phyloP scores from a whole-genome alignment of 2,113 vertebrate genomes.

The Eptesicus fuscus region DNA sequence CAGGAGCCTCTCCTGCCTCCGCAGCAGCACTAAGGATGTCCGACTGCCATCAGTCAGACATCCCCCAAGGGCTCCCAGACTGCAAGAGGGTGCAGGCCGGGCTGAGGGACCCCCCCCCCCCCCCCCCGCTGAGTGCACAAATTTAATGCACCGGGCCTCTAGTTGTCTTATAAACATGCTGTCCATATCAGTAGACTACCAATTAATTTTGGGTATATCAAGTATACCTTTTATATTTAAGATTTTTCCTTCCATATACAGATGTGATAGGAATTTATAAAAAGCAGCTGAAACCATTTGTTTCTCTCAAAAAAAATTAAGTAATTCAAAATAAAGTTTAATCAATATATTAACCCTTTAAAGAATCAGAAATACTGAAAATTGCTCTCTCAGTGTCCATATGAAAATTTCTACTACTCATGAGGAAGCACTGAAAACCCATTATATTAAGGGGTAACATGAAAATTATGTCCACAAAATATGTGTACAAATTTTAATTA shows the following conservation, averaged over 20 bases:
- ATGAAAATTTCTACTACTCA: not conserved
- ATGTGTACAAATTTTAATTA: not conserved
- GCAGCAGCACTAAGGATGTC: no score
- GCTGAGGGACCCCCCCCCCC: no score
- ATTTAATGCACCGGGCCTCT: no score
- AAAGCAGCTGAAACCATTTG: not conserved
- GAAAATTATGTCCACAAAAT: slow-evolving; percentile 15
- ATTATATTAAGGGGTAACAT: not conserved
- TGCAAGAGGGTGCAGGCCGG: no score
- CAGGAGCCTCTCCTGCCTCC: no score
- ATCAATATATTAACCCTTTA: not conserved
- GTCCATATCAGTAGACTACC: not conserved
- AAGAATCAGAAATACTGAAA: slow-evolving; percentile 21
- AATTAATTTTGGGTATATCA: not conserved
- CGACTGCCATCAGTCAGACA: no score
- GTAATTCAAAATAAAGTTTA: slow-evolving; percentile 1
- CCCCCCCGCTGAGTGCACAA: no score
- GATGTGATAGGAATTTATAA: not conserved
- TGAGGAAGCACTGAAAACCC: not conserved
- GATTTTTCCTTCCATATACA: not conserved
- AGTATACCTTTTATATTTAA: not conserved
- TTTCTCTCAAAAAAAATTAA: slow-evolving; percentile 12
- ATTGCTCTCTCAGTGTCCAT: not conserved
- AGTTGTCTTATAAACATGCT: not conserved
- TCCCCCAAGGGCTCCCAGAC: no score